A percentile compares a stretch with the other conserved stretches of the same genome.
Conservation (phyloP, 2,113 vertebrate genomes). For the Callionymus lyra region DNA sequence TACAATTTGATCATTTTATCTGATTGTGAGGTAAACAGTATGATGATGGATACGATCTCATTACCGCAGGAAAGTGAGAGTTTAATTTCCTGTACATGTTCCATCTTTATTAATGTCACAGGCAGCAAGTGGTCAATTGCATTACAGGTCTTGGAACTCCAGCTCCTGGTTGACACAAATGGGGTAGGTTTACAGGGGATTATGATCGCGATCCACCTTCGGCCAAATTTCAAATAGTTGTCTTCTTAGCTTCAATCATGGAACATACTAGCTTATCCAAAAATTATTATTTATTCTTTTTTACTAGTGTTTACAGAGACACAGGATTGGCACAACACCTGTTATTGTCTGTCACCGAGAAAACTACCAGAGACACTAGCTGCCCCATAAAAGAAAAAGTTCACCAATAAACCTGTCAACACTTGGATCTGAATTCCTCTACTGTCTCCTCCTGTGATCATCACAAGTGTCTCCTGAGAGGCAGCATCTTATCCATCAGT, state of each 20-base stretch:
- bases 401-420: constrained; percentile 62
- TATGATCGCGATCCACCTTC: constrained; percentile 31
- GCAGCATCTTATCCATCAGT: constrained; percentile 45
- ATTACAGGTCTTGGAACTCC: constrained; percentile 31
- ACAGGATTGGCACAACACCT: constrained; percentile 19
- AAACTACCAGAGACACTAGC: constrained; percentile 28
- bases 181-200: constrained; percentile 38
- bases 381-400: constrained; percentile 25
- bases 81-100: constrained; percentile 73
- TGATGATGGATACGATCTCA: constrained; percentile 68
- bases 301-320: constrained; percentile 9
- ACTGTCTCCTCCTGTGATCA: constrained; percentile 40
- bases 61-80: constrained; percentile 65
- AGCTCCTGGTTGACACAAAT: constrained; percentile 47
- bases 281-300: not conserved
- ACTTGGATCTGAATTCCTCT: constrained; percentile 48
- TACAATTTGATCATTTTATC: constrained; percentile 63
- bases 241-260: constrained; percentile 27
- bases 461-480: constrained; percentile 37
- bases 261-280: constrained; percentile 7
- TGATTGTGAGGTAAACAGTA: constrained; percentile 64
- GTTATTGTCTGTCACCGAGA: constrained; percentile 27
- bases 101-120: constrained; percentile 70
- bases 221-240: constrained; percentile 21
- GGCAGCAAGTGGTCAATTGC: constrained; percentile 60